Conservation (phyloP, 2,113 vertebrate species). For the Dolichotis patagonum region DNA sequence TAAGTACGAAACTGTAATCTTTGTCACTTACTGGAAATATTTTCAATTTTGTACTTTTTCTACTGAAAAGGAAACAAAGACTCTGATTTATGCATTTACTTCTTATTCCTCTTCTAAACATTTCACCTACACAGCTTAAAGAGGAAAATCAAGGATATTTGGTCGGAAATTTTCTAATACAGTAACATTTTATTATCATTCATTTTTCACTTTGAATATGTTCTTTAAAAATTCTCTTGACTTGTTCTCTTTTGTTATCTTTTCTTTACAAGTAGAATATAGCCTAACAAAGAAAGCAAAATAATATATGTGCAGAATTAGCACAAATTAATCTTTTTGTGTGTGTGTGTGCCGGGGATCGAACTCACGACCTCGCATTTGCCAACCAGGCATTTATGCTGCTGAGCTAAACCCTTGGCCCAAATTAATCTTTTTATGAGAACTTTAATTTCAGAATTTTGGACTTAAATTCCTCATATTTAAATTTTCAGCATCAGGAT, state of each 20-base stretch:
- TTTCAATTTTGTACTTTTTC: background rate
- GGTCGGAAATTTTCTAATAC: background rate
- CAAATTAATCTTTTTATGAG: slow-evolving; percentile 45
- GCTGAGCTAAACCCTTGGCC: too few relatives aligned
- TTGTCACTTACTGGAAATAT: background rate
- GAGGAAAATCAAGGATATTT: slow-evolving; percentile 14
- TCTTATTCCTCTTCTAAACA: background rate
- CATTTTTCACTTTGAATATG: slow-evolving; percentile 5
- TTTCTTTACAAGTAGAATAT: slow-evolving; percentile 31
- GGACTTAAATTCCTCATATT: slow-evolving; percentile 45
- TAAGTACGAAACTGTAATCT: background rate
- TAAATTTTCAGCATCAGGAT: background rate
- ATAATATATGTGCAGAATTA: slow-evolving; percentile 39
- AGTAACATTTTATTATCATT: slow-evolving; percentile 44
- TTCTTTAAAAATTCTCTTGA: background rate
- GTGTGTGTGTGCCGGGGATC: too few relatives aligned
- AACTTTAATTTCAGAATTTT: slow-evolving; percentile 40
- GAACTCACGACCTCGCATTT: too few relatives aligned
- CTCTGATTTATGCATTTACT: slow-evolving; percentile 23
- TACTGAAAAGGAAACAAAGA: background rate
- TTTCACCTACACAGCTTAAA: background rate
- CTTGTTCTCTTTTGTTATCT: slow-evolving; percentile 16
- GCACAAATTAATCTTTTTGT: slow-evolving; percentile 37
- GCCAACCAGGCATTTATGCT: too few relatives aligned
- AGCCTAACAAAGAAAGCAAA: slow-evolving; percentile 44